Evolutionary conservation across 2,797 vertebrate genomes (phyloP).

Genomic region (Channa striata): DNA sequence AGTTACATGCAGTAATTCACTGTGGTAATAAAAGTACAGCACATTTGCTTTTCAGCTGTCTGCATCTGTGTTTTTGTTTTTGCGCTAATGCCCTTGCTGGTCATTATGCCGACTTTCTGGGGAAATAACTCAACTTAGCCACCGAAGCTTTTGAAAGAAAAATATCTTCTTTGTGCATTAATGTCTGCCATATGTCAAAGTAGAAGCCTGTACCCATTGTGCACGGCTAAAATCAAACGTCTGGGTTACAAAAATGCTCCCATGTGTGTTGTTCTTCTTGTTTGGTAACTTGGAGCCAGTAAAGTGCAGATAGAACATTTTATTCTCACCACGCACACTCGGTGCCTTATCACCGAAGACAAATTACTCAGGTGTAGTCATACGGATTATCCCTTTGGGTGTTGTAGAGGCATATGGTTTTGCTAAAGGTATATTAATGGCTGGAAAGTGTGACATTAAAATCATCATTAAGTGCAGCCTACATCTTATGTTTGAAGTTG

Average conservation of each 20-base stretch:
- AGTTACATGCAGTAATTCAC: background rate
- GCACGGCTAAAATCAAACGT: background rate
- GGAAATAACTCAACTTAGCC: background rate
- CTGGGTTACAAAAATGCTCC: background rate
- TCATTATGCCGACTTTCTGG: background rate
- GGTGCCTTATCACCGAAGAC: too few relatives aligned
- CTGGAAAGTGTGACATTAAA: background rate
- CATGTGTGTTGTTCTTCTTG: background rate
- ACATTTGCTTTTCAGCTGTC: slow-evolving; percentile 4
- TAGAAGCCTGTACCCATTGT: background rate
- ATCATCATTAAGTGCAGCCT: too few relatives aligned
- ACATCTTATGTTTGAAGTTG: too few relatives aligned
- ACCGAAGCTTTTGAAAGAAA: background rate
- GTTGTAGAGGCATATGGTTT: background rate
- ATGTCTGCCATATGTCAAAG: background rate
- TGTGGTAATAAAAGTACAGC: background rate
- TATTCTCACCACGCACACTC: background rate
- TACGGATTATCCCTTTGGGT: background rate
- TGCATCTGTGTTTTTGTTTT: background rate
- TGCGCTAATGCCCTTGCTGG: background rate
- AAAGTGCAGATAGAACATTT: background rate
- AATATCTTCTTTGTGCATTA: background rate
- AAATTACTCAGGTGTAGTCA: too few relatives aligned
- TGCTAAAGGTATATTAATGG: background rate
- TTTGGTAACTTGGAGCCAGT: background rate